Evolutionary conservation across 1,140 invertebrate genomes (phyloP).

Genomic region (Magallana ariakensis): DNA sequence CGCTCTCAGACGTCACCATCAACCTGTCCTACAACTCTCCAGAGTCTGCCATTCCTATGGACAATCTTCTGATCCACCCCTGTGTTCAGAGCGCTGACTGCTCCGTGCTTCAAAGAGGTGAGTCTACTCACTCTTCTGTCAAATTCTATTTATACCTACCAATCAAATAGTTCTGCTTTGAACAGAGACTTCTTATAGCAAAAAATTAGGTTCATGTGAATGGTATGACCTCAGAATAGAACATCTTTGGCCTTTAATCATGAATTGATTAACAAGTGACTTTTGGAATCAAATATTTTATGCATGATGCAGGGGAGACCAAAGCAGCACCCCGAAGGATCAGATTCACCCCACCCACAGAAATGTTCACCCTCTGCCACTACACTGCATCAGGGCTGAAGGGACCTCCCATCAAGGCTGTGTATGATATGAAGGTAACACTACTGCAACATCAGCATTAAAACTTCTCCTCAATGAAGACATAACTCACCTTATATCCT

Average conservation of each 20-base stretch:
- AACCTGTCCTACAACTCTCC: conserved; percentile 68
- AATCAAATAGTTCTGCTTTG: too few relatives aligned
- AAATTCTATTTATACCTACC: too few relatives aligned
- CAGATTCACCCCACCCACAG: conserved; percentile 73
- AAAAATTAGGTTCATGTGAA: too few relatives aligned
- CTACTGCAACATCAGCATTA: too few relatives aligned
- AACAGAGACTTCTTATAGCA: too few relatives aligned
- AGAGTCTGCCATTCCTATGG: conserved; percentile 64
- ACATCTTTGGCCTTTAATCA: too few relatives aligned
- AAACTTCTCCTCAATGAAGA: too few relatives aligned
- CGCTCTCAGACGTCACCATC: conserved; percentile 70
- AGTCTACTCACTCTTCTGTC: too few relatives aligned
- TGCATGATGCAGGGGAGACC: neutral
- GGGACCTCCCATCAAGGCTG: conserved; percentile 73
- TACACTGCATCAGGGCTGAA: conserved; percentile 67
- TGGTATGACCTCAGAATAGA: too few relatives aligned
- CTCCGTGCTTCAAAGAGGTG: conserved; percentile 51
- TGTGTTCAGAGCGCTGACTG: conserved; percentile 76
- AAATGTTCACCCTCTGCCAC: conserved; percentile 74
- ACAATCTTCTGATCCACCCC: conserved; percentile 73
- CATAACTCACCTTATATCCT: too few relatives aligned
- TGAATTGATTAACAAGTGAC: too few relatives aligned
- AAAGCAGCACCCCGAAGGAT: conserved; percentile 64
- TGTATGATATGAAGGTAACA: conserved; percentile 75
- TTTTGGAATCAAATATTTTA: too few relatives aligned